These are phyloP conservation scores for Chalcosyrphus nemorum DNA, from an alignment of 2,888 invertebrate genomes.

Conservation along the genomic window DNA sequence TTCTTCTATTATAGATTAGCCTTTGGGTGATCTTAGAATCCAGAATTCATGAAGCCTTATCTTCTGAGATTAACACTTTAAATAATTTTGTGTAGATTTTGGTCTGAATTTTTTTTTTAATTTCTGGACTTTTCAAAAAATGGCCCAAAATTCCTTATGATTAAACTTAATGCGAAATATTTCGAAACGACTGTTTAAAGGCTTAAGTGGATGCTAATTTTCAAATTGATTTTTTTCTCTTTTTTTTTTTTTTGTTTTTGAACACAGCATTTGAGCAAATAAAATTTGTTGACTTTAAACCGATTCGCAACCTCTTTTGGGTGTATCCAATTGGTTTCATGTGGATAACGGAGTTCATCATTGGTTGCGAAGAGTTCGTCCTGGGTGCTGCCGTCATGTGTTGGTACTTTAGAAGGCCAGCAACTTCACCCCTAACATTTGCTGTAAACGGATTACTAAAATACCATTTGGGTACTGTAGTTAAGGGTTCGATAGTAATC, in stretches of 20 bases:
- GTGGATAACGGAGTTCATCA: slow-evolving; percentile 96
- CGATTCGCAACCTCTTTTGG: slow-evolving; percentile 97
- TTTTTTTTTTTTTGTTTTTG: too few relatives aligned
- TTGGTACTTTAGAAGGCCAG: slow-evolving; percentile 94
- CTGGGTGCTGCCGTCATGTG: slow-evolving; percentile 95
- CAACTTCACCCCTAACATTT: slow-evolving; percentile 76
- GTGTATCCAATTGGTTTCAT: slow-evolving; percentile 93
- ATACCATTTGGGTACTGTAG: slow-evolving; percentile 97
- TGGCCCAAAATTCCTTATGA: too few relatives aligned
- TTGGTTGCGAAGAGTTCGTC: slow-evolving; percentile 96
- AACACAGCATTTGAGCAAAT: slow-evolving; percentile 85
- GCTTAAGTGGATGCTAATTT: too few relatives aligned
- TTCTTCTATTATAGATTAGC: too few relatives aligned
- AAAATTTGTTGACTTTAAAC: slow-evolving; percentile 88
- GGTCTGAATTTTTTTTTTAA: too few relatives aligned
- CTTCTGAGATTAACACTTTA: too few relatives aligned
- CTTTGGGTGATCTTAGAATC: too few relatives aligned
- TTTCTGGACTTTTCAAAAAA: too few relatives aligned
- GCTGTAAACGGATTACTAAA: slow-evolving; percentile 88
- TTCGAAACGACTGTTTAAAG: too few relatives aligned
- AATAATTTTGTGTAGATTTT: too few relatives aligned
- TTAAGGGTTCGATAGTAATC: slow-evolving; percentile 95
- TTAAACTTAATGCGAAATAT: too few relatives aligned
- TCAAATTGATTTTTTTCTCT: slow-evolving; percentile 24
- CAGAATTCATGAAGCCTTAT: too few relatives aligned